phyloP scores from a whole-genome alignment of 2,888 invertebrate species.

The Agonum fuliginosum region DNA sequence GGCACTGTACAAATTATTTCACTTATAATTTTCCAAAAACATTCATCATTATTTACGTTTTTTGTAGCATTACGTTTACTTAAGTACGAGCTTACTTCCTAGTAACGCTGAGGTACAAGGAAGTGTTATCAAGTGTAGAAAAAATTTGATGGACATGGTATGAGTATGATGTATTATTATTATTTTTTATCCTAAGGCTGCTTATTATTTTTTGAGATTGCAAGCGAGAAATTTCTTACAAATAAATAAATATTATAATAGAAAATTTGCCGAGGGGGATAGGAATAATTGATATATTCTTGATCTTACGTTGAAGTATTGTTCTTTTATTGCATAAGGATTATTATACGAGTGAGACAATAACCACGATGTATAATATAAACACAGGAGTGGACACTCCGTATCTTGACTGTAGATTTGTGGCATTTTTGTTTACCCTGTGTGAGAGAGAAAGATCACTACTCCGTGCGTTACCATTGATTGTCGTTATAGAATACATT shows the following conservation, averaged over 20 bases:
- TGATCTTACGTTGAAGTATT: no score
- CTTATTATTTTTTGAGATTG: background rate
- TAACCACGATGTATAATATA: no score
- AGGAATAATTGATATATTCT: background rate
- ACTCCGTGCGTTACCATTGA: no score
- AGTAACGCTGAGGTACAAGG: background rate
- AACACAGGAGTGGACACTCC: no score
- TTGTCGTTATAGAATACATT: no score
- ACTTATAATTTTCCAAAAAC: slow-evolving; percentile 30
- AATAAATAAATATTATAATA: background rate
- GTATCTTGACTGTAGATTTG: no score
- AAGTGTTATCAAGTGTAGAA: background rate
- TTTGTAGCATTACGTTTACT: background rate
- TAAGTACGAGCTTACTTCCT: slow-evolving; percentile 3
- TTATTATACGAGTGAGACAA: no score
- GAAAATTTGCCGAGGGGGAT: background rate
- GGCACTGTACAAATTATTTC: slow-evolving; percentile 17
- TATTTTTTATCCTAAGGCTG: background rate
- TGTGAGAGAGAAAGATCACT: no score
- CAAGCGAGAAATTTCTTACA: background rate
- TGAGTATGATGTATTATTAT: slow-evolving; percentile 6
- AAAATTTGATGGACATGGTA: background rate
- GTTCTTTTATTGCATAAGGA: no score
- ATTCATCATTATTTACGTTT: slow-evolving; percentile 31
- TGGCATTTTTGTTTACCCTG: no score